phyloP scores from a whole-genome alignment of 2,113 vertebrate species.

The Paradoxurus hermaphroditus region DNA sequence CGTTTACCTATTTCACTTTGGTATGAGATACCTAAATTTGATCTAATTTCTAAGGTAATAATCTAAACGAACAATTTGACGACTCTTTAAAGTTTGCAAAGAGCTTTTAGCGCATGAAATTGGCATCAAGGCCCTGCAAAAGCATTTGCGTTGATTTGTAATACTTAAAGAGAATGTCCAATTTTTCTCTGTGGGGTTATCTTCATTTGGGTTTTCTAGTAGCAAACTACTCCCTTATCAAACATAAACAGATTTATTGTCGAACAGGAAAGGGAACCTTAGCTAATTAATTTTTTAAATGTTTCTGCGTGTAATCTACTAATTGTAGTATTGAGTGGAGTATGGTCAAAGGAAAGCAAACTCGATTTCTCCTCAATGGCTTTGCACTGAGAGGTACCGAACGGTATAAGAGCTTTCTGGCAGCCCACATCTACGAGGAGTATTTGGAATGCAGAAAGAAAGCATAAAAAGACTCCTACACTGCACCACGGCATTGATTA shows the following conservation, averaged over 20 bases:
- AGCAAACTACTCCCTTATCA: background rate
- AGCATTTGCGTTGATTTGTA: background rate
- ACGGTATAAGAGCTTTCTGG: background rate
- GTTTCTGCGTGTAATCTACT: background rate
- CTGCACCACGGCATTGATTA: background rate
- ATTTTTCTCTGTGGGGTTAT: background rate
- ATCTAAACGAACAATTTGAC: background rate
- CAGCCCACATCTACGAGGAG: background rate
- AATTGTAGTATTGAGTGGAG: background rate
- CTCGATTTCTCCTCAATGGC: background rate
- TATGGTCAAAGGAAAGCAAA: background rate
- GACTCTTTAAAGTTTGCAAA: conserved; percentile 25
- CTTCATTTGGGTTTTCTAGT: background rate
- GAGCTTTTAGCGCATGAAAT: background rate
- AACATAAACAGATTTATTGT: background rate
- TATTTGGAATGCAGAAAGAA: conserved; percentile 5
- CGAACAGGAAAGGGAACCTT: background rate
- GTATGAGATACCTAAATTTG: background rate
- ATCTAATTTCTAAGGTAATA: background rate
- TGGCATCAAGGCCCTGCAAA: background rate
- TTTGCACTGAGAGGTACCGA: background rate
- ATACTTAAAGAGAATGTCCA: background rate
- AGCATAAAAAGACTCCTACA: conserved; percentile 17
- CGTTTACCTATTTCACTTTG: background rate
- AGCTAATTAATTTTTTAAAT: background rate